Base-by-base conservation (phyloP, 2,888 invertebrate genomes). In the Tridacna gigas region DNA sequence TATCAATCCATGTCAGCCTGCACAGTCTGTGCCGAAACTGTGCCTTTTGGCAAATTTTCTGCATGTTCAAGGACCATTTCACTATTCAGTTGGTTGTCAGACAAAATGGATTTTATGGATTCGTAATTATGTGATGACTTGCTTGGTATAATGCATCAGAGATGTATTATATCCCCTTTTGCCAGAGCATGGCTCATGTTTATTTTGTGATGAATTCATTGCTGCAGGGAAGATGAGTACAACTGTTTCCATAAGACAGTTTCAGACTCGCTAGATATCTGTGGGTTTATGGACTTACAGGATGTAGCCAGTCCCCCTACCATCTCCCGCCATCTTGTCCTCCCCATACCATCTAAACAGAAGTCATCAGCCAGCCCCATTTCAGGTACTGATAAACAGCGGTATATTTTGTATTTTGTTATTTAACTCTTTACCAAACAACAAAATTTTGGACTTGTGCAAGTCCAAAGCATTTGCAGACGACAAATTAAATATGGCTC, bases 281-380 rank as follows among this genome's bases (percentile, higher is more conserved):
- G 97, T 93, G 99, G 99, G 0, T 99, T 98, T 93, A 95, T 99
- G 75, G 96, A 97, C n/a, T 96, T 98, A 13, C 96, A 97, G 4
- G 98, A 99, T 93, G 96, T 98, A 76, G 97, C 97, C 51, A 98
- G 98, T 81, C 99, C 99, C 3, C 97, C 98, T 93, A 97, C 98
- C 3, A 96, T 98, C 84, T 98, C 98, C 84, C 96, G 98, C 61
- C 99, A 99, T 95, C 96, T 99, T 84, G 96, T 99, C 12, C 96
- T 99, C 88, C 98, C 99, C 11, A 82, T 84, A 37, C 81, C 91
- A 12, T 79, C 77, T n/a, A 91, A 90, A 77, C 90, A 91, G 28
- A 81, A 78, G 79, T 89, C 45, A 22, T 22, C 71, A 71, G 22
- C 71, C 18, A 71, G 71, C 37, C 51, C 47, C 15, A 71, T 26